Evolutionary conservation across 1,140 invertebrate species (phyloP), one percentile per base, ranked within the genome.

Genomic region (Aricia agestis): DNA sequence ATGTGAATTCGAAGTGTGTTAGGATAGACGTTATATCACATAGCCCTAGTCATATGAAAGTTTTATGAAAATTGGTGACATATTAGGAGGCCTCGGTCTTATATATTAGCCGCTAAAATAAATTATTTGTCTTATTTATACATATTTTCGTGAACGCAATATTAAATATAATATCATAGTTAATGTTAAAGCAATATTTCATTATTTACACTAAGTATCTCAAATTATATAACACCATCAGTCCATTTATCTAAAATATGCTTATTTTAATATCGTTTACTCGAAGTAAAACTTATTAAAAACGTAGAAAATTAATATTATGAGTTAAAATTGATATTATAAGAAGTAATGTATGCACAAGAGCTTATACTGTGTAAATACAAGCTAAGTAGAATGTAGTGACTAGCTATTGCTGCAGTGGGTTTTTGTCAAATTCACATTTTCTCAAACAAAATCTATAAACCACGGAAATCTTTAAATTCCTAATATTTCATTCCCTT

Each of bases 21-120:
- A 17, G 11, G 59, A 59, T 69, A 69, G 18, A 19, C 6, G 59
- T 69, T 57, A 52, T 69, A 69, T 59, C 68, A 69, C 68, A 69
- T 69, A 69, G 68, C 68, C 68, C 68, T 69, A 69, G 68, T 69
- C 68, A 69, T 69, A 69, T 61, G 25, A 25, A 63, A 63, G 19
- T 63, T 9, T 25, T 59, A 18, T 2, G 18, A 19, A n/a, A 63
- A 19, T 63, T 63, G 59, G 59, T 63, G 18, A 52, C 10, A 63
- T 10, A 19, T 9, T 63, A 63, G 59, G 18, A 63, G 59, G 10
- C 59, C 10, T 52, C 58, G 3, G 59, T 63, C 17, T 19, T 10
- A 63, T 18, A 19, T 18, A 18, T 6, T 63, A 19, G 59, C 59
- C 17, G 59, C 59, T 19, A 25, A 25, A 63, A 25, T 25, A 19